Conservation (phyloP, 2,113 vertebrate species). For the Takifugu flavidus region DNA sequence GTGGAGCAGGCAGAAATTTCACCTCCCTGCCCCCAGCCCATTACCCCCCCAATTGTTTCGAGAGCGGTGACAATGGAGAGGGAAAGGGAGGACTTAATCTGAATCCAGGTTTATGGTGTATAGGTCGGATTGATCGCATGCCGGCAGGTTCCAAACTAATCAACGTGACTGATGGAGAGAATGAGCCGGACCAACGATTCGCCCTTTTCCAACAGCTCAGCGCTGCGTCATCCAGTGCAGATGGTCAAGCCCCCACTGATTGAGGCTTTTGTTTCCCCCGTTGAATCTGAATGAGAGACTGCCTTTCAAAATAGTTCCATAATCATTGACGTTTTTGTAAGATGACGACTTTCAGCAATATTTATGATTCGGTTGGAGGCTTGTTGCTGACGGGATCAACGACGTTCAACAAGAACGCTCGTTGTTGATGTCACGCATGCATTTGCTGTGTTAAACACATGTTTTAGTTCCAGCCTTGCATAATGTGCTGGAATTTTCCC, state of each 20-base stretch:
- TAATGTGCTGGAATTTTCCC: too few species aligned
- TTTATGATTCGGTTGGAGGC: background rate
- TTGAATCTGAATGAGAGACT: too few species aligned
- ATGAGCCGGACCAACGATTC: conserved; percentile 47
- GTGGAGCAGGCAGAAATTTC: too few species aligned
- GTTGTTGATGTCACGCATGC: too few species aligned
- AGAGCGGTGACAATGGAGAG: background rate
- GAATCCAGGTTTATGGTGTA: conserved; percentile 7
- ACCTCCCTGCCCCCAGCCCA: too few species aligned
- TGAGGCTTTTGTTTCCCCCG: background rate
- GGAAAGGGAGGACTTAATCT: conserved; percentile 18
- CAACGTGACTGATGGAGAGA: conserved; percentile 52
- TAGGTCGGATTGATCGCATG: conserved; percentile 29
- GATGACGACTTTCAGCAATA: background rate
- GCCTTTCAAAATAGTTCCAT: too few species aligned
- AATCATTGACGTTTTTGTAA: too few species aligned
- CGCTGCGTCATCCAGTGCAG: conserved; percentile 40
- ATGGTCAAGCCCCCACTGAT: conserved; percentile 24
- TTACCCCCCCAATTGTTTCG: too few species aligned
- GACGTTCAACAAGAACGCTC: too few species aligned
- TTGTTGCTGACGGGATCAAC: background rate
- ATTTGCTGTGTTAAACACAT: too few species aligned
- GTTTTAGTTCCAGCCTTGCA: too few species aligned
- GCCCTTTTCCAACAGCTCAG: conserved; percentile 32
- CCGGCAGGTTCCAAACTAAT: conserved; percentile 42